phyloP scores from a whole-genome alignment of 2,113 vertebrate genomes.

The Brachirus orientalis region DNA sequence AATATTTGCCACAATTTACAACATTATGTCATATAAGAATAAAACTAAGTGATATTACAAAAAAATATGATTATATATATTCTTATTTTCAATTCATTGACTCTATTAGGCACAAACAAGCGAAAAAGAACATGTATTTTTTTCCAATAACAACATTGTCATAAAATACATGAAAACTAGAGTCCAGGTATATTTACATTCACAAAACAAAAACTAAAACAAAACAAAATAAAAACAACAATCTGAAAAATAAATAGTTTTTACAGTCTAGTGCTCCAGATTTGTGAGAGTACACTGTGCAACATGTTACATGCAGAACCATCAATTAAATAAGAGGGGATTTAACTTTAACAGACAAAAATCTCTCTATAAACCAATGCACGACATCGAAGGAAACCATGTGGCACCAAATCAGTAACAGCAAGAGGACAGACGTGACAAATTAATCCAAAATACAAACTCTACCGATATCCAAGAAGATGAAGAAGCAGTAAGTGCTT shows the following conservation, averaged over 20 bases:
- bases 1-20: slow-evolving; percentile 2
- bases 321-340: not conserved
- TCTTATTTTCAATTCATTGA: not conserved
- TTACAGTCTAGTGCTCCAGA: slow-evolving; percentile 82
- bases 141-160: not conserved
- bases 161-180: slow-evolving; percentile 37
- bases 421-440: too few relatives aligned
- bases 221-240: slow-evolving; percentile 14
- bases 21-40: slow-evolving; percentile 19
- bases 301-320: slow-evolving; percentile 60
- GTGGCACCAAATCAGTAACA: too few relatives aligned
- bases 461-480: too few relatives aligned
- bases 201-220: slow-evolving; percentile 15
- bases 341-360: not conserved
- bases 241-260: slow-evolving; percentile 54
- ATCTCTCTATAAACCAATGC: too few relatives aligned
- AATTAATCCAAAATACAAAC: too few relatives aligned
- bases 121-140: too few relatives aligned
- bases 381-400: too few relatives aligned
- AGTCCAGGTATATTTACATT: slow-evolving; percentile 33
- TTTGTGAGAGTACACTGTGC: slow-evolving; percentile 66
- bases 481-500: too few relatives aligned
- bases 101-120: too few relatives aligned
- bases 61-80: not conserved
- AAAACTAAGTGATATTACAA: slow-evolving; percentile 19